phyloP scores from a whole-genome alignment of 2,113 vertebrate species.

The Rallus limicola region DNA sequence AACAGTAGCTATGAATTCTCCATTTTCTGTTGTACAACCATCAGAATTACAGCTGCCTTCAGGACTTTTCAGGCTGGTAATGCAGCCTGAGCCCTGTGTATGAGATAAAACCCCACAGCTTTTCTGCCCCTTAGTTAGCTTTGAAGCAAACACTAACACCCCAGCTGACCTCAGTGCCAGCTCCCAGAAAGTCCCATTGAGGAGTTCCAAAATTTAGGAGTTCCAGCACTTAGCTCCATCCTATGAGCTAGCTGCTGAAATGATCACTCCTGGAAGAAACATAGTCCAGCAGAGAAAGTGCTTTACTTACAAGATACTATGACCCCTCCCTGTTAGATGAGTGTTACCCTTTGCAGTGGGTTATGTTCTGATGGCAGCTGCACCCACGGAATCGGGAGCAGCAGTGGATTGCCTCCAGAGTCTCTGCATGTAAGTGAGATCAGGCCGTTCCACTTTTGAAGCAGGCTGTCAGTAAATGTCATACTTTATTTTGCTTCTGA shows the following conservation, averaged over 20 bases:
- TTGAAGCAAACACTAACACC: neutral
- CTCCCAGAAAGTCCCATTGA: neutral
- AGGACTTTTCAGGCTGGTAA: neutral
- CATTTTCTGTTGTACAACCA: neutral
- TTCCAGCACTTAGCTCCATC: neutral
- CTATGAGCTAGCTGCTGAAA: neutral
- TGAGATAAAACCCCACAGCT: neutral
- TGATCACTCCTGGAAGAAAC: neutral
- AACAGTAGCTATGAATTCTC: neutral
- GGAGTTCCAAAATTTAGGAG: neutral
- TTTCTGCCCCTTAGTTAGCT: neutral
- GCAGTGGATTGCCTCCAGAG: constrained; percentile 29
- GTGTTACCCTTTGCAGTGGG: neutral
- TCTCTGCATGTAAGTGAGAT: neutral
- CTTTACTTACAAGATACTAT: neutral
- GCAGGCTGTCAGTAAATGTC: constrained; percentile 64
- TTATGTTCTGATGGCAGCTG: neutral
- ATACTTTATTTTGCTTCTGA: constrained; percentile 48
- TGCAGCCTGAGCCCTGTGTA: neutral
- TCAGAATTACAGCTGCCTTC: neutral
- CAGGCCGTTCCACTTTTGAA: constrained; percentile 6
- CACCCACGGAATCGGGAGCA: neutral
- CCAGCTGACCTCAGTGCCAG: neutral
- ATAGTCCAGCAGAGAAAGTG: neutral
- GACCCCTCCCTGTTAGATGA: neutral